Base-by-base conservation (phyloP, 2,888 invertebrate species). In the Phania funesta region DNA sequence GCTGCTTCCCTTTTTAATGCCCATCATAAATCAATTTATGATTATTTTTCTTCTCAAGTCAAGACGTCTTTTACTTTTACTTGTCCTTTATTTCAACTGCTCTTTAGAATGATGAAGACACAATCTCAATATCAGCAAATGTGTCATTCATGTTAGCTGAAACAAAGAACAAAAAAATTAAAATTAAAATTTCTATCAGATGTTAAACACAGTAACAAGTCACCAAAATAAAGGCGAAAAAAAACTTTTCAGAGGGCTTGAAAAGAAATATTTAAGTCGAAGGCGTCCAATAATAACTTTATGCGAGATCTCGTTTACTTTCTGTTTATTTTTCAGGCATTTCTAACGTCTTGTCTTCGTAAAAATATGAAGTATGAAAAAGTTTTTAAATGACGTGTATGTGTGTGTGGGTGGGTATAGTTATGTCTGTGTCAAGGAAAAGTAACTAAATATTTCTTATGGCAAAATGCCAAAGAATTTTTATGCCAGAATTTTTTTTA, bases 1-100 rank as follows among this genome's bases (percentile, higher is more conserved):
- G 35, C 13, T 35, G 8, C 13, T 35, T 35, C 13, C 1, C 9
- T 9, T 32, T 5, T 8, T 32, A 8, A 8, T 32, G 32, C 76
- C 62, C 54, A 67, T 76, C 56, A 83, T 77, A 77, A 83, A 80
- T 80, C 80, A 80, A 80, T 77, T 83, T 75, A 68, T 75, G 64
- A 67, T 64, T 56, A 62, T 80, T 60, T 48, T 60, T 20, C 54
- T 41, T 35, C 75, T 58, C 20, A 38, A 64, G 77, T 73, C 68
- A 67, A 64, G 74, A 82, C 68, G 26, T 24, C 18, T 62, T 67
- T n/a, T 46, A 26, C 32, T n/a, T 44, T 13, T 32, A 2, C 13
- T 62, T 16, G 11, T 13, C n/a, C 24, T 22, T 29, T 54, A 29
- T 22, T 46, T 50, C 35, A 50, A 46, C 11, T 38, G 8, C 0